Conservation (phyloP, 2,113 vertebrate species). For the Philantomba maxwellii region DNA sequence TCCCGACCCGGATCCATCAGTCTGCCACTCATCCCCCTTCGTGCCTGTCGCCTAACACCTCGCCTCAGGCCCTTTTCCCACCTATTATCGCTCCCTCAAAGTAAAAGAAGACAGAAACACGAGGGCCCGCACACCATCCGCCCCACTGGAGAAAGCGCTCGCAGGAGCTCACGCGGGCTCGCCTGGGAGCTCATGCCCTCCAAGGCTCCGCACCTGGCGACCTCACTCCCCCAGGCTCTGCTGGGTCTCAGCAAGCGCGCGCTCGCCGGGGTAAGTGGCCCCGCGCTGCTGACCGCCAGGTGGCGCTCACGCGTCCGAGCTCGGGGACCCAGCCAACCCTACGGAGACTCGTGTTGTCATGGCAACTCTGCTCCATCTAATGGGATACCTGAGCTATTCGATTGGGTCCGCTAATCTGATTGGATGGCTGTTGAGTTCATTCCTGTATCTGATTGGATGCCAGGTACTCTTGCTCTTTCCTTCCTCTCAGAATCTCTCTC, state of each 20-base stretch:
- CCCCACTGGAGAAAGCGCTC: background rate
- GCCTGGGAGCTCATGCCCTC: background rate
- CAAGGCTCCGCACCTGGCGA: background rate
- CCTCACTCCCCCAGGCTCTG: background rate
- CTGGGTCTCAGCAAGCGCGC: background rate
- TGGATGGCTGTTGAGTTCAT: background rate
- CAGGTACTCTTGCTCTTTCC: background rate
- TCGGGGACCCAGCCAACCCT: background rate
- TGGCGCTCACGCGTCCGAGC: background rate
- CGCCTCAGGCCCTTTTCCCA: background rate
- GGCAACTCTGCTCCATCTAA: slow-evolving; percentile 16
- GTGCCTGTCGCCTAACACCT: background rate
- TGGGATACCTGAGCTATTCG: background rate
- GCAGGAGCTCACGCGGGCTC: background rate
- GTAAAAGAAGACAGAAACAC: rapidly evolving
- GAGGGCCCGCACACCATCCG: background rate
- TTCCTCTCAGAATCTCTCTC: background rate
- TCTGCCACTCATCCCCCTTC: background rate
- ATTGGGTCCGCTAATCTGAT: background rate
- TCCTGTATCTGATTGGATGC: background rate
- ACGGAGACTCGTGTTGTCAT: background rate
- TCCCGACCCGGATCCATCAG: background rate
- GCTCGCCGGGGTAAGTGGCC: background rate
- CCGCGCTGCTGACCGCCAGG: background rate
- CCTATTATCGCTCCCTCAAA: background rate